Evolutionary conservation across 2,888 invertebrate genomes (phyloP).

Genomic region (Perithous albicinctus): DNA sequence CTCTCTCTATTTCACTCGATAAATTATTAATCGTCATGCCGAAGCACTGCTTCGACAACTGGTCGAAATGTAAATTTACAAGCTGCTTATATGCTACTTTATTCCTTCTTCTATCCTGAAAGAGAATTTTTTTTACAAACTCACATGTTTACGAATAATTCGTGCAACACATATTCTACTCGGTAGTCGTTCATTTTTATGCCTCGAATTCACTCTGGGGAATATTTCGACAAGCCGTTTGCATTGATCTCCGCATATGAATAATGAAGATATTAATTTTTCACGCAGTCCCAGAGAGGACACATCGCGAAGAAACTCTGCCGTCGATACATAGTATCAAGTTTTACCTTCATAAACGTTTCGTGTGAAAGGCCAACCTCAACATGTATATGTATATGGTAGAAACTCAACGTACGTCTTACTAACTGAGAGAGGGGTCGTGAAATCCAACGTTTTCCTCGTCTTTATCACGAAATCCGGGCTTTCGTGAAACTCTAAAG

Average conservation of each 20-base stretch:
- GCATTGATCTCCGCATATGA: slow-evolving; percentile 13
- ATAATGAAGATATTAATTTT: slow-evolving; percentile 7
- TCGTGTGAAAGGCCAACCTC: slow-evolving; percentile 3
- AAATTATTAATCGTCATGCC: slow-evolving; percentile 41
- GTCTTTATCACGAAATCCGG: slow-evolving; percentile 19
- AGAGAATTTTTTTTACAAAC: background rate
- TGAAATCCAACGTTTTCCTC: slow-evolving; percentile 15
- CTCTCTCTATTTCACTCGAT: slow-evolving; percentile 1
- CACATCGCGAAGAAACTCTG: background rate
- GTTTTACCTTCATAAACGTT: background rate
- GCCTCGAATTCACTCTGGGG: background rate
- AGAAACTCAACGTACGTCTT: background rate
- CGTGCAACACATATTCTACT: background rate
- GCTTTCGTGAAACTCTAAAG: background rate
- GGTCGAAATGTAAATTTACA: slow-evolving; percentile 17
- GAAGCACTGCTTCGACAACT: background rate
- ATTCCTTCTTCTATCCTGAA: background rate
- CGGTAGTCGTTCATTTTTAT: background rate
- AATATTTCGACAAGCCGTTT: background rate
- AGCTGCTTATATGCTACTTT: slow-evolving; percentile 4
- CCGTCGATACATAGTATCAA: background rate
- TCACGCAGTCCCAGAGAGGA: background rate
- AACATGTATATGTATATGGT: background rate
- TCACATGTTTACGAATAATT: slow-evolving; percentile 14
- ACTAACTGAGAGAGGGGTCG: slow-evolving; percentile 10